Evolutionary conservation across 2,113 vertebrate species (phyloP).

Genomic region (Stercorarius parasiticus): DNA sequence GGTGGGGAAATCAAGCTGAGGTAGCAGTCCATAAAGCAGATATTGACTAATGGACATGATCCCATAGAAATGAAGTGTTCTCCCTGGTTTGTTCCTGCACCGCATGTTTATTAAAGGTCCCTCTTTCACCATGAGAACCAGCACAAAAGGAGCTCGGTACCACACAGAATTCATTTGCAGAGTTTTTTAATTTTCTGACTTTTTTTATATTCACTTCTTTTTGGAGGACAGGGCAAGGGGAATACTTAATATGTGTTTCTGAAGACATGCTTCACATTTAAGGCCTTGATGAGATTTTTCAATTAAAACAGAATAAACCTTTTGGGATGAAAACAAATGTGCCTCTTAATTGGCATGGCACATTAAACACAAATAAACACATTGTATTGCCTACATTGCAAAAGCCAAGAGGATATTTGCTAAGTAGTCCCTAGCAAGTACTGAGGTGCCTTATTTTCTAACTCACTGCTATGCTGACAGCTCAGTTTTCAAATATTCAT

Average conservation of each 20-base stretch:
- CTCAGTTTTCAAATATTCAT: not conserved
- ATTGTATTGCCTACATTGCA: not conserved
- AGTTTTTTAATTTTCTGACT: not conserved
- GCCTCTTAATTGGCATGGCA: not conserved
- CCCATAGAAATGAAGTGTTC: not conserved
- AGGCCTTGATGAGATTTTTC: not conserved
- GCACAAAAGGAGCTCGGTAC: not conserved
- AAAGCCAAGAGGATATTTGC: not conserved
- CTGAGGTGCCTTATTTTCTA: not conserved
- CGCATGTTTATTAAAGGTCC: rapidly evolving
- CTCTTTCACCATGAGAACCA: not conserved
- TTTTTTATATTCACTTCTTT: not conserved
- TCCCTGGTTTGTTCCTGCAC: not conserved
- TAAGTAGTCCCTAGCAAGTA: not conserved
- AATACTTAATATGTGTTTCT: not conserved
- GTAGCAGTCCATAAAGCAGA: not conserved
- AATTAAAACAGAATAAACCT: not conserved
- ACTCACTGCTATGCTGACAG: not conserved
- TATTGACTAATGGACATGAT: not conserved
- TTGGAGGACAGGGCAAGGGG: not conserved
- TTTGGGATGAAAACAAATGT: not conserved
- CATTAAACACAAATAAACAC: not conserved
- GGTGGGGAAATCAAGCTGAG: not conserved
- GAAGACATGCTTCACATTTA: not conserved
- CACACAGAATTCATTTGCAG: not conserved